Evolutionary conservation across 2,888 invertebrate genomes (phyloP).

Genomic region (Zaprionus lineosus): DNA sequence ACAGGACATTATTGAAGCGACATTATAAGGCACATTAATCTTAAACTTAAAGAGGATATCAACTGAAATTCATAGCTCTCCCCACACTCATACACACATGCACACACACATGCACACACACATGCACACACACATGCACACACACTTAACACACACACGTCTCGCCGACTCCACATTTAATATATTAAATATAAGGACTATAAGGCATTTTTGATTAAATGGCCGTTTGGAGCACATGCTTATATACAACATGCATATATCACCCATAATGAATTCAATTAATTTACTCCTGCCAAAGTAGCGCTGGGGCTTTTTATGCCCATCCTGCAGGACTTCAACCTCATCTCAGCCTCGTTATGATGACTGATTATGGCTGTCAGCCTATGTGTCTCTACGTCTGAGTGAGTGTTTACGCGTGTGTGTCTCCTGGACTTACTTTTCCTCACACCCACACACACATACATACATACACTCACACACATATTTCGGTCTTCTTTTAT

Average conservation of each 20-base stretch:
- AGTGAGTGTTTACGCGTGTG: constrained; percentile 2
- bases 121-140: no score
- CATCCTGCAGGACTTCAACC: constrained; percentile 27
- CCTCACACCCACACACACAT: background rate
- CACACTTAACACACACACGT: background rate
- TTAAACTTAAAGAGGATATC: no score
- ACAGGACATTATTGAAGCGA: no score
- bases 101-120: no score
- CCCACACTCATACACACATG: no score
- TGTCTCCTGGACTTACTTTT: constrained; percentile 24
- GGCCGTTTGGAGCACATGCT: constrained; percentile 44
- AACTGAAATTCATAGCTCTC: no score
- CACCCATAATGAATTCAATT: constrained; percentile 73
- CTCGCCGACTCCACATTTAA: constrained; percentile 34
- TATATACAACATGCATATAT: constrained; percentile 36
- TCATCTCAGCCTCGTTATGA: constrained; percentile 67
- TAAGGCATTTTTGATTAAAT: constrained; percentile 71
- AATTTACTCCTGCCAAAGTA: constrained; percentile 65
- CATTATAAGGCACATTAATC: no score
- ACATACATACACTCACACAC: no score
- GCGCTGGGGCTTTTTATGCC: constrained; percentile 24
- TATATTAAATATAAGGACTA: no score
- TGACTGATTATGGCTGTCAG: constrained; percentile 66
- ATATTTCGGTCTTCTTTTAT: constrained; percentile 9
- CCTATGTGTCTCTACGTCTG: background rate